Evolutionary conservation across 2,797 vertebrate genomes (phyloP), one percentile per base, ranked within the genome.

Genomic region (Salmo trutta): DNA sequence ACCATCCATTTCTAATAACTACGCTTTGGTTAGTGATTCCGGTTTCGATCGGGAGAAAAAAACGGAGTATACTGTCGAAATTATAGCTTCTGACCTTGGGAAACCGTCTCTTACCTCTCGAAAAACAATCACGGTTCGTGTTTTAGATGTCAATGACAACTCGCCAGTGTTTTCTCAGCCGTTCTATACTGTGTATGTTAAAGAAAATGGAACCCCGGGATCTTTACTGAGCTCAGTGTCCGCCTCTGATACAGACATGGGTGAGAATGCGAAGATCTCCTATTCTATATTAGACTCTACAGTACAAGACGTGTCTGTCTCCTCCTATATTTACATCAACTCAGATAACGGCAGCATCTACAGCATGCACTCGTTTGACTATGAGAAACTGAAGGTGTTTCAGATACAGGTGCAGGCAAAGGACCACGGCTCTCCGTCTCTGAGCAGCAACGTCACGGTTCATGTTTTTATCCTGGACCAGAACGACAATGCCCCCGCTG

Each of bases 101-200:
- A 80, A 82, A 1, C 89, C 90, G 0, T 73, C 85, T 0, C 85
- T 93, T 24, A 86, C 82, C 21, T 89, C 83, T 27, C 86, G 77
- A 21, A 79, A 81, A 77, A 82, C 64, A 1, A 73, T 94, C 64
- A 84, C 54, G 0, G 77, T 94, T 31, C 78, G 77, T 41, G 84
- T 94, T 47, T 69, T 90, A 14, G 93, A 94, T 53, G 88, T 89
- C 36, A 94, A 94, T n/a, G 93, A 94, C 21, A 95, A 94, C 41
- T 41, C 85, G 0, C 93, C 93, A 0, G 73, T 77, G 14, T 95
- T 94, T 77, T 80, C 83, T 10, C 86, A 91, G 31, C 47, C 77
- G 19, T 80, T 74, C 0, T 89, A 86, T 47, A 75, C 82, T 8
- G 86, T 82, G 0, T 81, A 89, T 33, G 71, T 88, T 2, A 82